phyloP scores from a whole-genome alignment of 2,888 invertebrate species.

The Tachina fera region DNA sequence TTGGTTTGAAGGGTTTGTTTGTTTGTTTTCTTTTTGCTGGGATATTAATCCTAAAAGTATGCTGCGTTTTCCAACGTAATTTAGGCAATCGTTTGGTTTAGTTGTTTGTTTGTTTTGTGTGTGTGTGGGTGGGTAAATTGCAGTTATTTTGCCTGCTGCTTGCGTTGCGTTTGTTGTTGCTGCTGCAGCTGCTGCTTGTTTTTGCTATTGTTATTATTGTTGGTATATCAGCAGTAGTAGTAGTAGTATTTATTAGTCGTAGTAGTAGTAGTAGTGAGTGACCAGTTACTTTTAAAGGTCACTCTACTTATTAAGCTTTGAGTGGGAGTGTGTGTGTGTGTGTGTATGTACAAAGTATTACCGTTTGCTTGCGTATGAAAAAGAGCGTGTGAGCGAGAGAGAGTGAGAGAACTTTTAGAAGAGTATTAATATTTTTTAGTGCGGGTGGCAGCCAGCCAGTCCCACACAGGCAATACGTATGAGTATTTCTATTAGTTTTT shows the following conservation, averaged over 20 bases:
- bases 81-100: constrained; percentile 4
- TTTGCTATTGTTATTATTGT: constrained; percentile 25
- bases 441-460: constrained; percentile 26
- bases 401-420: constrained; percentile 5
- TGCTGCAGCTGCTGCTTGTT: constrained; percentile 9
- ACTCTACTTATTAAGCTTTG: constrained; percentile 66
- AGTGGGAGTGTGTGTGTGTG: not conserved
- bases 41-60: constrained; percentile 39
- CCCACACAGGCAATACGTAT: constrained; percentile 41
- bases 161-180: not conserved
- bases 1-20: constrained; percentile 31
- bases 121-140: not conserved
- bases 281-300: constrained; percentile 71
- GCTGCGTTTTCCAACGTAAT: constrained; percentile 37
- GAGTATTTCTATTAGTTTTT: constrained; percentile 32
- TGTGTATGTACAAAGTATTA: not conserved
- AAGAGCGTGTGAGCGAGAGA: constrained; percentile 12
- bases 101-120: not conserved
- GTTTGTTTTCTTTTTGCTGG: constrained; percentile 23
- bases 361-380: not conserved
- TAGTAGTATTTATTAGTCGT: constrained; percentile 5
- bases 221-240: not conserved
- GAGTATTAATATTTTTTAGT: constrained; percentile 8
- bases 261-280: constrained; percentile 51
- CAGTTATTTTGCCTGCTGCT: constrained; percentile 32